Base-by-base conservation (phyloP, 2,888 invertebrate species). In the Physocephala rufipes region DNA sequence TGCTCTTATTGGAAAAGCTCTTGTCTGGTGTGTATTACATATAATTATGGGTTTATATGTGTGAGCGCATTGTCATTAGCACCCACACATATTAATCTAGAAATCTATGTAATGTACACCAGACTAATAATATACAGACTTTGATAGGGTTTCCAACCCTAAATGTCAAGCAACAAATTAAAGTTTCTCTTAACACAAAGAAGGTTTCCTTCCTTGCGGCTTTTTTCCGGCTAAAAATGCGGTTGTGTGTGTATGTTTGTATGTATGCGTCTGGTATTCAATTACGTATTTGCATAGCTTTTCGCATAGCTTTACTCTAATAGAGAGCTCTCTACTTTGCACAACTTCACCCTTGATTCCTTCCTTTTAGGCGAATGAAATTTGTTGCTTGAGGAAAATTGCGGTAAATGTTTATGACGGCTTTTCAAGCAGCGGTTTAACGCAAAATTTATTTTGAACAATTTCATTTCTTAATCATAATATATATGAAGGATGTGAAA, bases 351-450 rank as follows among this genome's bases (percentile, higher is more conserved):
- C 36, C 21, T 36, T 68, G 51, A 49, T 24, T n/a, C 43, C 30
- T 62, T 36, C n/a, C 24, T 21, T 30, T 51, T 61, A 28, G 9
- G n/a, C 2, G 5, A 15, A 45, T 4, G 19, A 45, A 45, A 24
- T 43, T 43, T 2, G n/a, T 16, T 15, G 19, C 21, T 19, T 3
- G 13, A 24, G 21, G 26, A 51, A 67, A 63, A 47, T 55, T 43
- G 49, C 61, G 75, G 73, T 77, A 77, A 77, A 73, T 80, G 80
- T 72, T 78, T 79, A 72, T 80, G 80, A 77, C 80, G 79, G 73
- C 77, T 79, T 78, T 79, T 75, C 75, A 78, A 79, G 76, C 78
- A 80, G 79, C 74, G 78, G 78, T 78, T 77, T 70, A 61, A 70
- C 63, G 30, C 61, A 51, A 71, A 71, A 71, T 73, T 71, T 67